phyloP scores from a whole-genome alignment of 2,113 vertebrate genomes.

The Oophaga pumilio region DNA sequence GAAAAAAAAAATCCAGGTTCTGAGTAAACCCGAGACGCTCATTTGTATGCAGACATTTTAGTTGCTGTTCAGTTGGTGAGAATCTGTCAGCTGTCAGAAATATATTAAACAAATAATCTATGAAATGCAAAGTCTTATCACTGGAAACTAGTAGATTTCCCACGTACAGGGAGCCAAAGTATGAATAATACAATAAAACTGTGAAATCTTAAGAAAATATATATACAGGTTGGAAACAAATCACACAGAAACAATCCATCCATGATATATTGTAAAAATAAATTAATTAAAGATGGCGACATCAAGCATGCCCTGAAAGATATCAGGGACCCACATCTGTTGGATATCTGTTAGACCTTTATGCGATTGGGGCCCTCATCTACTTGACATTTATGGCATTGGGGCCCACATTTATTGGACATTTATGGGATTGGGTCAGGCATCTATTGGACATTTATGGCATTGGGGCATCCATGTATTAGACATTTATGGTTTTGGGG shows the following conservation, averaged over 20 bases:
- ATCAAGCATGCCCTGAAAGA: too few species aligned
- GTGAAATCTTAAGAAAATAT: neutral
- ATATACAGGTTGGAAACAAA: neutral
- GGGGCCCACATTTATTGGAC: too few species aligned
- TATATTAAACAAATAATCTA: slow-evolving; percentile 36
- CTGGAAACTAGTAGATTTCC: neutral
- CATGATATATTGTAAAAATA: too few species aligned
- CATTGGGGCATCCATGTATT: too few species aligned
- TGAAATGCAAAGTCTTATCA: slow-evolving; percentile 16
- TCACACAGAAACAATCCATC: neutral
- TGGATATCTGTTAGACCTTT: too few species aligned
- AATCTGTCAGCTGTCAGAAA: slow-evolving; percentile 36
- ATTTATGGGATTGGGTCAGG: too few species aligned
- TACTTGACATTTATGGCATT: too few species aligned
- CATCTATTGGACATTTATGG: too few species aligned
- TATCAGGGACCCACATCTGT: too few species aligned
- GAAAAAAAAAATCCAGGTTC: neutral
- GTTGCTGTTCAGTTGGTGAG: neutral
- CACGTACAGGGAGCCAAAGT: neutral
- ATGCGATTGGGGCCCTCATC: too few species aligned
- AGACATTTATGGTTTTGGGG: too few species aligned
- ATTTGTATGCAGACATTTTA: slow-evolving; percentile 21
- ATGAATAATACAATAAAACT: slow-evolving; percentile 6
- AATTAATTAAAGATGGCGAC: too few species aligned
- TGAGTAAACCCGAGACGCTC: neutral